A percentile compares a stretch with the other conserved stretches of the same genome.
Evolutionary conservation across 2,888 invertebrate species (phyloP).

Genomic region (Odontomyia ornata): DNA sequence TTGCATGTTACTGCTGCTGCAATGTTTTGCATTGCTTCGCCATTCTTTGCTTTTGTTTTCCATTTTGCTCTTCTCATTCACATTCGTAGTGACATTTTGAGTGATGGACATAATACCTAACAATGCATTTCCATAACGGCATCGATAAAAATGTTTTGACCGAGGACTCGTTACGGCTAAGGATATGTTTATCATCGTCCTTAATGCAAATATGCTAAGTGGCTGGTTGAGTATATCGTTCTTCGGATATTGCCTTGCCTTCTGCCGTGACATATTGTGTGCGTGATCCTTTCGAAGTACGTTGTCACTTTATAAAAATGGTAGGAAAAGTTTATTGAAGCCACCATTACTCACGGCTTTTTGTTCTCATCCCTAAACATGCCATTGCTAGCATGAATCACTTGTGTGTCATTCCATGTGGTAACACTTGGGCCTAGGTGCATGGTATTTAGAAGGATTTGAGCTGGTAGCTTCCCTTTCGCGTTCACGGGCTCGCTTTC

Average conservation of each 20-base stretch:
- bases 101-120: slow-evolving; percentile 32
- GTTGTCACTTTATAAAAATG: slow-evolving; percentile 42
- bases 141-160: slow-evolving; percentile 30
- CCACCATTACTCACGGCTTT: slow-evolving; percentile 32
- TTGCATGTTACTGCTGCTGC: not conserved
- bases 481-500: slow-evolving; percentile 30
- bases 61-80: not conserved
- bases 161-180: not conserved
- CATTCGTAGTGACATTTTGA: slow-evolving; percentile 32
- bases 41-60: not conserved
- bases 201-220: slow-evolving; percentile 29
- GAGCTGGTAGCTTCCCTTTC: not conserved
- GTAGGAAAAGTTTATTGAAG: slow-evolving; percentile 26
- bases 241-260: slow-evolving; percentile 10
- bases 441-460: slow-evolving; percentile 37
- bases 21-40: not conserved
- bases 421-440: slow-evolving; percentile 13
- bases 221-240: slow-evolving; percentile 6
- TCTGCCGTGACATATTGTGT: slow-evolving; percentile 33
- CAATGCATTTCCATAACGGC: slow-evolving; percentile 32
- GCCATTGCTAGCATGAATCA: slow-evolving; percentile 29
- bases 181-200: slow-evolving; percentile 29
- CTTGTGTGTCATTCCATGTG: slow-evolving; percentile 28
- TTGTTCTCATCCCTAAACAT: not conserved
- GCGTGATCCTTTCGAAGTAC: slow-evolving; percentile 41